Base-by-base conservation (phyloP, 1,140 invertebrate species). In the Dryas iulia region DNA sequence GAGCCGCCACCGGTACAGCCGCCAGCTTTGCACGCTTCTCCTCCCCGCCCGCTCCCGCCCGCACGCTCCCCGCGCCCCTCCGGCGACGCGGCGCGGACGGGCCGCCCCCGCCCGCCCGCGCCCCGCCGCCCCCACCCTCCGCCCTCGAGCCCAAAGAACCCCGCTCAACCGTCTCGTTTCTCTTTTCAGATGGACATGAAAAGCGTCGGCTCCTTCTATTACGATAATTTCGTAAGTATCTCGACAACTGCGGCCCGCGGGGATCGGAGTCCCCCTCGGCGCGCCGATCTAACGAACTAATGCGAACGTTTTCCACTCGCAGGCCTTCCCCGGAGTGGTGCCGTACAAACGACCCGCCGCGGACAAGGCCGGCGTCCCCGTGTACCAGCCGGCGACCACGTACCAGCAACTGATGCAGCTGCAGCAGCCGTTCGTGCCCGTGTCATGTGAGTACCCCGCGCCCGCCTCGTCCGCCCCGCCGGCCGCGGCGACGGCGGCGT, bases 381-480 rank as follows among this genome's bases (percentile, higher is more conserved):
- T 99, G 78, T 99, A 98, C 94, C 97, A 98, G 92, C 97, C 97
- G 79, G 95, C 95, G 82, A 96, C 96, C 78, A 96, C 97, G 81
- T 98, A 98, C 93, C 97, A 98, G 92, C 97, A 97, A 93, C 94
- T 98, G 92, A 98, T 98, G 97, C 97, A 97, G 94, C 93, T 97
- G 77, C 96, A 97, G 93, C 97, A 98, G 95, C 97, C 97, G 84
- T 97, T 96, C 94, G 96, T 97, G 94, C 96, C 96, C 94, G 96
- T 97, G 93, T 97, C 96, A 96, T 97, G 96, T 97, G 96, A 97
- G 96, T 97, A 96, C 95, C 94, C 94, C 92, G 94, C 93, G 93
- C 95, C 94, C 92, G 93, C 94, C 89, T 93, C 92, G 92, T 92
- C 93, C 93, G 93, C 93, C 90, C 90, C 90, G 87, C 89, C 92